These are phyloP conservation scores for Eupelmus urozonus DNA, from an alignment of 2,888 invertebrate species.

Conservation along the genomic window DNA sequence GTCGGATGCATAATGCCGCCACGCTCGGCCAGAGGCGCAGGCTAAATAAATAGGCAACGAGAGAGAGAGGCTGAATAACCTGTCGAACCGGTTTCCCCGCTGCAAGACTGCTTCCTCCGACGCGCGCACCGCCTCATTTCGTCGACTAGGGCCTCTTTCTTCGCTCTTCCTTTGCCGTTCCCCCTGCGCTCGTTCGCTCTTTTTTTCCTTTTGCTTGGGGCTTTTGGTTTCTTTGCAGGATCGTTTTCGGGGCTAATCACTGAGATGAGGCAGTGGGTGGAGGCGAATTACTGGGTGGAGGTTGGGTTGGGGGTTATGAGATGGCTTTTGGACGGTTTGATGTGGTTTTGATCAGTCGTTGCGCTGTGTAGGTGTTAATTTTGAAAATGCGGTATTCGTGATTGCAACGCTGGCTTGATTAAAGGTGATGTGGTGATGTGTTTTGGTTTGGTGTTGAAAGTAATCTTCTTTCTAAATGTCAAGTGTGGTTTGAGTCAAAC, in stretches of 20 bases:
- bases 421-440: too few relatives aligned
- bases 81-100: constrained; percentile 74
- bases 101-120: constrained; percentile 31
- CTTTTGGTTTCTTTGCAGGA: background rate
- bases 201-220: background rate
- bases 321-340: too few relatives aligned
- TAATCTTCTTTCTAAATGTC: too few relatives aligned
- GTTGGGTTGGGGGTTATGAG: too few relatives aligned
- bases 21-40: constrained; percentile 66
- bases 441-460: too few relatives aligned
- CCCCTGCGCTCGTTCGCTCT: background rate
- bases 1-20: too few relatives aligned
- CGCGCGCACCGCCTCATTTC: constrained; percentile 47
- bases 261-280: background rate
- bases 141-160: constrained; percentile 21
- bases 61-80: constrained; percentile 66
- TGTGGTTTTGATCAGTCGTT: too few relatives aligned
- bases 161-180: background rate
- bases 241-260: constrained; percentile 15
- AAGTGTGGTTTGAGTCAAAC: too few relatives aligned
- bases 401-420: too few relatives aligned
- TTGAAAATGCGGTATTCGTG: too few relatives aligned
- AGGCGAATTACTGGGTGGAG: too few relatives aligned
- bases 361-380: too few relatives aligned
- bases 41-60: constrained; percentile 70